These are phyloP conservation scores for Deroplatys truncata DNA, from an alignment of 2,888 invertebrate genomes.

Conservation along the genomic window DNA sequence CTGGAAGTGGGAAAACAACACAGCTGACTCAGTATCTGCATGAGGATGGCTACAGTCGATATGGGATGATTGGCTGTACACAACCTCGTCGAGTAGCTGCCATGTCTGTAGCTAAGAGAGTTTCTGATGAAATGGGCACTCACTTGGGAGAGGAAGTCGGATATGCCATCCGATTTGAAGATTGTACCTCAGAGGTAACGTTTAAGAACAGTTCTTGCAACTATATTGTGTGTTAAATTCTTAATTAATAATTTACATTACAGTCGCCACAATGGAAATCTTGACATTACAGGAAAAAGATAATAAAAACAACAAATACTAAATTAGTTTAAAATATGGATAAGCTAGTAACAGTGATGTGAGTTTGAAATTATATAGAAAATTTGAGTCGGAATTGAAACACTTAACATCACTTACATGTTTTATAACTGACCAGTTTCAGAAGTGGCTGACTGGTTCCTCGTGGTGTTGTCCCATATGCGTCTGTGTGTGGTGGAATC, in stretches of 20 bases:
- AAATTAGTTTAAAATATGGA: too few species aligned
- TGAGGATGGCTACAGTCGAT: slow-evolving; percentile 91
- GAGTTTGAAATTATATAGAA: too few species aligned
- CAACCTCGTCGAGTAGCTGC: slow-evolving; percentile 97
- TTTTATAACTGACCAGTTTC: too few species aligned
- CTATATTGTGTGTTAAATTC: neutral
- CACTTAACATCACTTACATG: too few species aligned
- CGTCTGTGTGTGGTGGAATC: too few species aligned
- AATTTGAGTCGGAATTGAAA: too few species aligned
- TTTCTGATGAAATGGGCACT: slow-evolving; percentile 95
- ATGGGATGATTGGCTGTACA: slow-evolving; percentile 96
- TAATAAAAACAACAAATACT: too few species aligned
- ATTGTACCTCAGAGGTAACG: slow-evolving; percentile 84
- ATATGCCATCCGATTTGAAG: slow-evolving; percentile 99
- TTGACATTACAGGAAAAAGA: too few species aligned
- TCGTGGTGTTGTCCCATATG: too few species aligned
- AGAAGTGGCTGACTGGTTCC: too few species aligned
- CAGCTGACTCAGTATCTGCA: slow-evolving; percentile 96
- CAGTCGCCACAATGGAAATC: neutral
- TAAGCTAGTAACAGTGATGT: too few species aligned
- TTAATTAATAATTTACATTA: neutral
- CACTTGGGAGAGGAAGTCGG: slow-evolving; percentile 89
- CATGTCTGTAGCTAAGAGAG: slow-evolving; percentile 98
- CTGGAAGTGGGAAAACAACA: slow-evolving; percentile 96
- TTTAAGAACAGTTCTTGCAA: neutral